These are phyloP conservation scores for Oryzias curvinotus DNA, from an alignment of 2,113 vertebrate genomes.

Conservation along the genomic window DNA sequence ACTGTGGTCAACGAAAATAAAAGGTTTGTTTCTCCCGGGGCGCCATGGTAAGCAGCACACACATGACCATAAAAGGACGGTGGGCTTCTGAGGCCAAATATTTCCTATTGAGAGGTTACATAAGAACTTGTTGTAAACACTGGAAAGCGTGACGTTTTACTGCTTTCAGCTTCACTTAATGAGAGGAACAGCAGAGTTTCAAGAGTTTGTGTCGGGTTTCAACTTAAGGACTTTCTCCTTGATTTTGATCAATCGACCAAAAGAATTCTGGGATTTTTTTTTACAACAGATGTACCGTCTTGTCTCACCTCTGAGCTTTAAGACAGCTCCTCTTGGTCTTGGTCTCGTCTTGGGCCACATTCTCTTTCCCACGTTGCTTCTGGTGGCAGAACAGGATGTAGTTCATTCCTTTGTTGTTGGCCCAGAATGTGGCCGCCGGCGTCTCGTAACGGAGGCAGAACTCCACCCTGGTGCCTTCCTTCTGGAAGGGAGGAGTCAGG, in stretches of 20 bases:
- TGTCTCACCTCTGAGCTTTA: constrained; percentile 85
- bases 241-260: background rate
- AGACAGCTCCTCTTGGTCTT: constrained; percentile 90
- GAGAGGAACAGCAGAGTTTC: constrained; percentile 10
- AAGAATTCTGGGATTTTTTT: background rate
- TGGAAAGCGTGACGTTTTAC: constrained; percentile 7
- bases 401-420: constrained; percentile 88
- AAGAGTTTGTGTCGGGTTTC: background rate
- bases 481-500: constrained; percentile 83
- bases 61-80: constrained; percentile 59
- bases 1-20: constrained; percentile 27
- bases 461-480: constrained; percentile 83
- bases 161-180: constrained; percentile 16
- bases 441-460: constrained; percentile 95
- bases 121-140: constrained; percentile 47
- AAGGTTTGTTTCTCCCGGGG: constrained; percentile 13
- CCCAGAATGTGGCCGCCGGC: constrained; percentile 87
- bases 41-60: constrained; percentile 51
- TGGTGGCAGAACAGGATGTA: constrained; percentile 87
- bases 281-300: background rate
- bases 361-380: constrained; percentile 68
- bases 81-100: constrained; percentile 23
- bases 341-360: constrained; percentile 75
- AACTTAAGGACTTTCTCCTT: background rate
- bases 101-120: constrained; percentile 26